These are phyloP conservation scores for Tribolium castaneum DNA, from an alignment of 1,140 invertebrate species.

Conservation along the genomic window DNA sequence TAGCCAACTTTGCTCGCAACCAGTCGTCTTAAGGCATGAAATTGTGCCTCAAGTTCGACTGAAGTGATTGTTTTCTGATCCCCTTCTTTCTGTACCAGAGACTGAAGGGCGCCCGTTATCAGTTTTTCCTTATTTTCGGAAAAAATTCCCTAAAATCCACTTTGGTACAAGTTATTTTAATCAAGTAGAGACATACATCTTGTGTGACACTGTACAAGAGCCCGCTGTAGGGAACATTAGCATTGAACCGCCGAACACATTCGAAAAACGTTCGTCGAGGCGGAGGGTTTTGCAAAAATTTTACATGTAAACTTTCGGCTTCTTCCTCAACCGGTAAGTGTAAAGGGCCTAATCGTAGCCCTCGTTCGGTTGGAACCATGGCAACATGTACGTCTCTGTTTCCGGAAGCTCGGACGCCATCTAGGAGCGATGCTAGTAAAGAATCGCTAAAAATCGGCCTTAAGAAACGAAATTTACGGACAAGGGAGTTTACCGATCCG, in stretches of 20 bases:
- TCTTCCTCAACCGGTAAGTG: conserved; percentile 93
- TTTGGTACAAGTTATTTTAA: background rate
- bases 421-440: conserved; percentile 92
- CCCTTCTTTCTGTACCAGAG: conserved; percentile 79
- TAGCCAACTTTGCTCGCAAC: conserved; percentile 98
- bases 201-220: conserved; percentile 95
- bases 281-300: conserved; percentile 80
- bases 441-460: conserved; percentile 80
- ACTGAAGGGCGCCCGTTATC: conserved; percentile 84
- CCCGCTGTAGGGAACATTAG: conserved; percentile 97
- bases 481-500: conserved; percentile 72
- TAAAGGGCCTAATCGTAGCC: conserved; percentile 89
- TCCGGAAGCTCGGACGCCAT: conserved; percentile 95
- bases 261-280: conserved; percentile 69
- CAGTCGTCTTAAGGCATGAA: conserved; percentile 91
- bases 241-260: conserved; percentile 93
- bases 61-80: conserved; percentile 71
- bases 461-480: background rate
- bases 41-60: conserved; percentile 89
- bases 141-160: conserved; percentile 82
- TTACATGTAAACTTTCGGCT: conserved; percentile 88
- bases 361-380: conserved; percentile 84
- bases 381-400: conserved; percentile 98
- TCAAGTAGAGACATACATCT: conserved; percentile 78
- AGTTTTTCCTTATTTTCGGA: conserved; percentile 98